phyloP scores from a whole-genome alignment of 2,888 invertebrate genomes.

The Ichneumon xanthorius region DNA sequence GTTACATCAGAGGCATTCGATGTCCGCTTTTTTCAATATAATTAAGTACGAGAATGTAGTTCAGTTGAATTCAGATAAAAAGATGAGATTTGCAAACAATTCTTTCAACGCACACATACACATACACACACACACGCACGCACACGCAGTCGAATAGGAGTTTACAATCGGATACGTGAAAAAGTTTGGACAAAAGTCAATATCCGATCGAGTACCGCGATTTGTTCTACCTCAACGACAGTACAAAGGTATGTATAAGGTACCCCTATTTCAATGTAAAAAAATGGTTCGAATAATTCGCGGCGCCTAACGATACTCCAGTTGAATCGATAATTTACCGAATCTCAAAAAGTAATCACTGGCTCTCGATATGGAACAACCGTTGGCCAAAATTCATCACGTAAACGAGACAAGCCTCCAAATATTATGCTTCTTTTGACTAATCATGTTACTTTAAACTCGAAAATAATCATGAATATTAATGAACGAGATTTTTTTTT shows the following conservation, averaged over 20 bases:
- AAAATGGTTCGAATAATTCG: conserved; percentile 14
- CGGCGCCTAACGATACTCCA: conserved; percentile 1
- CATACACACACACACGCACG: neutral
- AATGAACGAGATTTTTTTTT: conserved; percentile 41
- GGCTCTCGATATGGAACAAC: neutral
- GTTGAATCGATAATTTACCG: neutral
- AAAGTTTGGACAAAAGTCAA: neutral
- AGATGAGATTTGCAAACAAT: conserved; percentile 35
- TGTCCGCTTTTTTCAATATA: conserved; percentile 7
- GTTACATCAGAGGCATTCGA: neutral
- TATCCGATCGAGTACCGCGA: conserved; percentile 25
- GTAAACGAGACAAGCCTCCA: conserved; percentile 19
- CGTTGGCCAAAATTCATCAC: neutral
- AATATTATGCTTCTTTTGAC: conserved; percentile 61
- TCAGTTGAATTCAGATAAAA: conserved; percentile 38
- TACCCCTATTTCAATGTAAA: conserved; percentile 58
- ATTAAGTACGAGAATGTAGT: conserved; percentile 54
- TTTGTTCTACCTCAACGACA: conserved; percentile 34
- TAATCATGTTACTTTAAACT: conserved; percentile 17
- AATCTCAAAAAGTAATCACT: conserved; percentile 1
- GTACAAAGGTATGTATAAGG: conserved; percentile 71
- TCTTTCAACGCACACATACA: neutral
- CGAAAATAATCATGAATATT: conserved; percentile 39
- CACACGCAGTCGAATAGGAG: conserved; percentile 24
- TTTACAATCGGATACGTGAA: conserved; percentile 21